These are phyloP conservation scores for Tringa solitaria DNA, from an alignment of 2,113 vertebrate species.

Conservation along the genomic window DNA sequence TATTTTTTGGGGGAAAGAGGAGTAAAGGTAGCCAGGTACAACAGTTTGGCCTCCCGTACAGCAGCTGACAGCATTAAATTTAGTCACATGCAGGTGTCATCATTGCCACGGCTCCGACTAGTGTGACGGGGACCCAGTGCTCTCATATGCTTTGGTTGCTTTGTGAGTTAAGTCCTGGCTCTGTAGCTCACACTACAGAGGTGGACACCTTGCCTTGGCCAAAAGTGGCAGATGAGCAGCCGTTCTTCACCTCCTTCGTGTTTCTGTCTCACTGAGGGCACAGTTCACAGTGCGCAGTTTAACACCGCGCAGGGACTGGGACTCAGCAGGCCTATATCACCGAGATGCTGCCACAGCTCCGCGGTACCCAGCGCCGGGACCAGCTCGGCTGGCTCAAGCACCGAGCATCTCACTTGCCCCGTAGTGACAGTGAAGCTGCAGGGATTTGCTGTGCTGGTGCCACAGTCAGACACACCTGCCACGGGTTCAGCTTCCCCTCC, in stretches of 20 bases:
- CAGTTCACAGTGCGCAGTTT: not conserved
- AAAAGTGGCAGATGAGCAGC: not conserved
- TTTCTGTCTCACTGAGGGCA: not conserved
- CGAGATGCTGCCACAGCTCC: not conserved
- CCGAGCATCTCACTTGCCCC: not conserved
- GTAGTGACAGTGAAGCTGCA: not conserved
- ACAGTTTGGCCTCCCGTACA: not conserved
- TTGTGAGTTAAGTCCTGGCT: not conserved
- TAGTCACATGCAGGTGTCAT: not conserved
- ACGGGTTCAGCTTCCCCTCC: not conserved
- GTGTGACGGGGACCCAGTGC: not conserved
- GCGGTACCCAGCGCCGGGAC: rapidly evolving
- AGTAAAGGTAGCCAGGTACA: not conserved
- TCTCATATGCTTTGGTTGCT: not conserved
- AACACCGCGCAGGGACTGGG: rapidly evolving
- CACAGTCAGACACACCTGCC: rapidly evolving
- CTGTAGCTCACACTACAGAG: not conserved
- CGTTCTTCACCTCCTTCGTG: not conserved
- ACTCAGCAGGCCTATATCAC: rapidly evolving
- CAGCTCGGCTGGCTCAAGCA: not conserved
- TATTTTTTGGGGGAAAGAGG: not conserved
- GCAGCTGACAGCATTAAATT: not conserved
- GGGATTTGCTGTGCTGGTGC: not conserved
- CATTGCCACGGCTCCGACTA: rapidly evolving
- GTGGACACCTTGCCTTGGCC: not conserved